Base-by-base conservation (phyloP, 2,113 vertebrate species). In the Austrofundulus limnaeus region DNA sequence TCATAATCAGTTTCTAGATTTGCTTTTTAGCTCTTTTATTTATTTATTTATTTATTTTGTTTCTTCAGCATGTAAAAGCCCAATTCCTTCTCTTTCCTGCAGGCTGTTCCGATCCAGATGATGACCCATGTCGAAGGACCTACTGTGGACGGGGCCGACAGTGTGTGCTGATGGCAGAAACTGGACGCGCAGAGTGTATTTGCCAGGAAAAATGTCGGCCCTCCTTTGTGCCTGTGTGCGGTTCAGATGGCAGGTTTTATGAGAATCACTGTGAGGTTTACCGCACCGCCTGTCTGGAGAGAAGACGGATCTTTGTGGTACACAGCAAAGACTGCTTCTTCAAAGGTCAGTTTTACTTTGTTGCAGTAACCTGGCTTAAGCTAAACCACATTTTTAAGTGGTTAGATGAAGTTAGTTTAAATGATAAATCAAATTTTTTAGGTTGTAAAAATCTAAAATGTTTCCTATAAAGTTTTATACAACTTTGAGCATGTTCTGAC, bases 321-420 rank as follows among this genome's bases (percentile, higher is more conserved):
- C 95, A 93, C 89, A 95, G 92, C 94, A 97, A 95, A 87, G 94
- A 94, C 81, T 98, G 96, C 64, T 98, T 98, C 92, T 95, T 98
- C 88, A 95, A 91, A 98, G 96, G 96, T 98, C 94, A 63, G 47
- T 13, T 6, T 0, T 20, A 24, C 12, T 11, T 37, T 25, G 6
- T 21, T 28, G 39, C 39, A 41, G 16, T 23, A 42, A 72, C 38
- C 39, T 50, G 28, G 21, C 56, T 41, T 38, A 42, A 24, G 17
- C 12, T 12, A n/a, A 6, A 64, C 39, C 57, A 52, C 17, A n/a
- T 13, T 19, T 16, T 15, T 25, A 9, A 1, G 19, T 49, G 54
- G 24, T 13, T 39, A 21, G 39, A 21, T 42, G 37, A 34, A 42
- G 16, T 16, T 11, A 15, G 25, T 72, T 46, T 4, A 8, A 55